Conservation (phyloP, 2,888 invertebrate genomes). For the Sipunculus nudus region DNA sequence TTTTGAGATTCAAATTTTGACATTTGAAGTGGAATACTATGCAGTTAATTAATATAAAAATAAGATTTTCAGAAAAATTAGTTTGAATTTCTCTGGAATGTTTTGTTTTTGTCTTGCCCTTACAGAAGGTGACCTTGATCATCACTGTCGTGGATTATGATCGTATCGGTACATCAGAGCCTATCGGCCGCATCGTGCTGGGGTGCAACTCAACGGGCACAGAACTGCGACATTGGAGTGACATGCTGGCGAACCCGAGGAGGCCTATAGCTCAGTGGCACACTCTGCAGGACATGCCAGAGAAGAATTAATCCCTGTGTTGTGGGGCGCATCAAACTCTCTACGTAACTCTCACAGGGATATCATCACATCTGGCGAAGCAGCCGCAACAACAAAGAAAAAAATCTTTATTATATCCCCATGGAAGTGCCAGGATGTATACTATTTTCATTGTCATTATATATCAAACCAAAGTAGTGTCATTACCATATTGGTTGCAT, state of each 20-base stretch:
- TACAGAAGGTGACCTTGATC: slow-evolving; percentile 97
- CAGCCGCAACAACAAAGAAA: too few relatives aligned
- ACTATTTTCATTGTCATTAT: too few relatives aligned
- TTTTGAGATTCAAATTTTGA: background rate
- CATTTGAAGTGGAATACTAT: background rate
- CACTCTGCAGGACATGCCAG: slow-evolving; percentile 95
- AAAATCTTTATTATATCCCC: too few relatives aligned
- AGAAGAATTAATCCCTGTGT: slow-evolving; percentile 75
- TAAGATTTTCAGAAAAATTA: background rate
- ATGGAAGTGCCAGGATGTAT: too few relatives aligned
- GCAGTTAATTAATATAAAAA: background rate
- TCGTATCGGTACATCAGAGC: slow-evolving; percentile 99
- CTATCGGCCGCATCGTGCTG: slow-evolving; percentile 91
- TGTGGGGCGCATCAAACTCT: too few relatives aligned
- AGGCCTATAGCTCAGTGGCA: slow-evolving; percentile 99
- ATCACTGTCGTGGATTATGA: slow-evolving; percentile 99
- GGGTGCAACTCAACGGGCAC: slow-evolving; percentile 98
- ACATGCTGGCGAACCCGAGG: slow-evolving; percentile 98
- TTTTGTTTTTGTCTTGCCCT: slow-evolving; percentile 11
- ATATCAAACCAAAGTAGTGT: too few relatives aligned
- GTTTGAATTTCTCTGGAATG: background rate
- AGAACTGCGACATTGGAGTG: slow-evolving; percentile 99
- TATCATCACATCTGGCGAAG: too few relatives aligned
- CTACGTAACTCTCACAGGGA: too few relatives aligned
- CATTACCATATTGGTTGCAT: too few relatives aligned